Evolutionary conservation across 2,888 invertebrate genomes (phyloP).

Genomic region (Chrysolina haemoptera): DNA sequence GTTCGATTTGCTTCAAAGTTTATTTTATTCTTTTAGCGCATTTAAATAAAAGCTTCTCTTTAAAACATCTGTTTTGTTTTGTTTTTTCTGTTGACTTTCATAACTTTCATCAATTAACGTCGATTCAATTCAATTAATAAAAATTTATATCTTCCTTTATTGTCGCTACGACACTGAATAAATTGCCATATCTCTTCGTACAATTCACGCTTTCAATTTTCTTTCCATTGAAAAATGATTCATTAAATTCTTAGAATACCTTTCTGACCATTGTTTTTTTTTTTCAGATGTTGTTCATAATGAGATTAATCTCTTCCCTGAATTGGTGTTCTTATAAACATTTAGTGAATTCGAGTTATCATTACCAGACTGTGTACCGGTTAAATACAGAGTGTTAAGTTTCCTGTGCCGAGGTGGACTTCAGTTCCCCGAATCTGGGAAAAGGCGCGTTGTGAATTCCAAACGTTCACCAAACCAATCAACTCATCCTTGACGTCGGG

Average conservation of each 20-base stretch:
- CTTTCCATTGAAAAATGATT: too few relatives aligned
- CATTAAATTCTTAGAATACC: background rate
- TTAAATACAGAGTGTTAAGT: constrained; percentile 47
- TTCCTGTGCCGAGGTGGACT: constrained; percentile 1
- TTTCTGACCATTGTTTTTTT: constrained; percentile 33
- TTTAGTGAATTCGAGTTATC: constrained; percentile 61
- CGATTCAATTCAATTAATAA: too few relatives aligned
- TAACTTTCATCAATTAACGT: too few relatives aligned
- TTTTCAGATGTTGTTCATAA: constrained; percentile 61
- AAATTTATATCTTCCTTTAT: too few relatives aligned
- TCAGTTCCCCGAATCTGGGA: constrained; percentile 11
- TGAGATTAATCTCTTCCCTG: constrained; percentile 57
- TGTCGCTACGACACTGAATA: too few relatives aligned
- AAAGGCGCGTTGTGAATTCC: background rate
- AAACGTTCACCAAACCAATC: constrained; percentile 14
- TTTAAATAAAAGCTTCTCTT: too few relatives aligned
- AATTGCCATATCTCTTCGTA: too few relatives aligned
- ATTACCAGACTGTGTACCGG: constrained; percentile 63
- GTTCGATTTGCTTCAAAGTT: too few relatives aligned
- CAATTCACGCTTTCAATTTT: too few relatives aligned
- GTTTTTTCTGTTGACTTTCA: too few relatives aligned
- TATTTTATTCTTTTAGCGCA: too few relatives aligned
- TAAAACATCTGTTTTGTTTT: too few relatives aligned
- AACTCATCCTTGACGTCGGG: constrained; percentile 7
- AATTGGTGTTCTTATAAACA: constrained; percentile 63